Base-by-base conservation (phyloP, 2,113 vertebrate genomes). In the Sprattus sprattus region DNA sequence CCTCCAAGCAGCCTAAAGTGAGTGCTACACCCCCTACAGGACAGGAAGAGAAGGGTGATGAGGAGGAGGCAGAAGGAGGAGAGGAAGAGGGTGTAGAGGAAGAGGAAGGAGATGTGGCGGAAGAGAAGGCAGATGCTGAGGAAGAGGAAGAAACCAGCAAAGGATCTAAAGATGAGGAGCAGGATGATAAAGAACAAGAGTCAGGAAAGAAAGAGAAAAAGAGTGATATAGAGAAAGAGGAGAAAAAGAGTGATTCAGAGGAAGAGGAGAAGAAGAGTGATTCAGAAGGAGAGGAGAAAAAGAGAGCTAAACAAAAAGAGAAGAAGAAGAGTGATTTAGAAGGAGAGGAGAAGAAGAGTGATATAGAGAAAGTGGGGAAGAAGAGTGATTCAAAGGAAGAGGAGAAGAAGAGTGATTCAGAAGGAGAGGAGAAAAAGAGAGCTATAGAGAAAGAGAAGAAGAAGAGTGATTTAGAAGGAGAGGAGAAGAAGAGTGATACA, bases 21-120 rank as follows among this genome's bases (percentile, higher is more conserved):
- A 84, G 54, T 8, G 39, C 46, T 28, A 45, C 39, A 28, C 15
- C 45, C 46, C 57, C 60, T 5, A 22, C 90, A 54, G 89, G 89
- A 0, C 92, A 0, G 4, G 90, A 87, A 22, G 90, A 92, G 6
- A 90, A 89, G 6, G 93, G 46, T 0, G 46, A 47, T 6, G 5
- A 47, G 46, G 46, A 47, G 46, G 46, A 10, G 46, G 46, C 5
- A 47, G 46, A 47, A 4, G 46, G 5, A 4, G 46, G 5, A 47
- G 46, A 47, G 46, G 88, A 88, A 45, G 85, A 85, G 25, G 89
- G 32, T 0, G 91, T 78, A 22, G 89, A 81, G 22, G 44, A 85
- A 83, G 82, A 89, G 82, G 87, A 89, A 46, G 86, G 82, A 49
- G 89, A 60, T 8, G 88, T 87, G 2, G 90, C 92, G 47, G 54